Conservation (phyloP, 2,888 invertebrate species). For the Trachelus iudaicus region DNA sequence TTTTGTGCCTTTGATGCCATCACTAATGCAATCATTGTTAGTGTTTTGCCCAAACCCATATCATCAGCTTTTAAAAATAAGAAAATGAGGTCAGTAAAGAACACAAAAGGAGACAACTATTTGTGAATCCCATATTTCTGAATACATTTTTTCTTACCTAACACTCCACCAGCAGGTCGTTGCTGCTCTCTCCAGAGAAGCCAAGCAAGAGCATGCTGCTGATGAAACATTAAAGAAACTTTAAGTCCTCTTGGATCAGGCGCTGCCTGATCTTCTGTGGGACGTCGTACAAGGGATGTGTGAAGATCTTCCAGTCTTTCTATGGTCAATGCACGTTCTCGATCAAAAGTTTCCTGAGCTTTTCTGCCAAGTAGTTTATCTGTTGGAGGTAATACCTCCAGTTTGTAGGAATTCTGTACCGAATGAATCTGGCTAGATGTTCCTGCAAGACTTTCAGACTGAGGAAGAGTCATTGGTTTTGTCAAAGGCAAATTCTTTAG, state of each 20-base stretch:
- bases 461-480: background rate
- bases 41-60: slow-evolving; percentile 86
- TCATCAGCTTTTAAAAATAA: slow-evolving; percentile 72
- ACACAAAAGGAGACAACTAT: too few relatives aligned
- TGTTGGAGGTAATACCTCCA: slow-evolving; percentile 11
- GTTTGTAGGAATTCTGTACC: background rate
- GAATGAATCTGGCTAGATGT: slow-evolving; percentile 4
- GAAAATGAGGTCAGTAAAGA: too few relatives aligned
- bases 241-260: slow-evolving; percentile 74
- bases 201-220: slow-evolving; percentile 89
- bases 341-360: slow-evolving; percentile 77
- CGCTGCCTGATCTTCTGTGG: slow-evolving; percentile 70
- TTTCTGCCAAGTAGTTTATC: slow-evolving; percentile 42
- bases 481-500: slow-evolving; percentile 49
- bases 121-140: too few relatives aligned
- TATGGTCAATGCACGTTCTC: slow-evolving; percentile 76
- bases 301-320: slow-evolving; percentile 80
- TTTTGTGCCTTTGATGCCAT: slow-evolving; percentile 49
- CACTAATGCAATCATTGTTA: slow-evolving; percentile 84
- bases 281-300: slow-evolving; percentile 76
- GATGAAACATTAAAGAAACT: slow-evolving; percentile 82
- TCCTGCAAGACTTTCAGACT: background rate
- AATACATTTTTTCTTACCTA: slow-evolving; percentile 69
- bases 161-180: slow-evolving; percentile 85
- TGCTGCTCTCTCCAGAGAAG: slow-evolving; percentile 90